phyloP scores from a whole-genome alignment of 2,113 vertebrate species.

The Lepus europaeus region DNA sequence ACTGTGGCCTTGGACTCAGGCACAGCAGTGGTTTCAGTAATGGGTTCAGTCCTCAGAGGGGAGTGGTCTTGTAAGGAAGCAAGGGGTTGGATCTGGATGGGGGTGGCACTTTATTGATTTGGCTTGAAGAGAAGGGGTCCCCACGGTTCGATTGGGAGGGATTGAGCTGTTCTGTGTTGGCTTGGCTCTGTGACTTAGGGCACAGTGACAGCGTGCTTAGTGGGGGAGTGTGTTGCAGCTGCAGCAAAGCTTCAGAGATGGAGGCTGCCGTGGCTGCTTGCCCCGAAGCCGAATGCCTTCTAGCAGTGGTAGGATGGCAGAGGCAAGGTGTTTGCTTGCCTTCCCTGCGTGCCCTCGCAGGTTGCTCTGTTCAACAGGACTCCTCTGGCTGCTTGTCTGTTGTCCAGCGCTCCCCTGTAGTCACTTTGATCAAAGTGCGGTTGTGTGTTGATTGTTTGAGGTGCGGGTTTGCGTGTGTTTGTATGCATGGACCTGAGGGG shows the following conservation, averaged over 20 bases:
- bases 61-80: not conserved
- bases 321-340: not conserved
- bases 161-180: not conserved
- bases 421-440: not conserved
- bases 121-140: not conserved
- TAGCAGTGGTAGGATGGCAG: not conserved
- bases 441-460: not conserved
- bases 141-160: not conserved
- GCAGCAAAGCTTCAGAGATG: not conserved
- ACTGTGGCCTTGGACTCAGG: not conserved
- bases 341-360: not conserved
- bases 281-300: not conserved
- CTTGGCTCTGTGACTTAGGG: not conserved
- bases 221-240: not conserved
- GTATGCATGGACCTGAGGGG: not conserved
- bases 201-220: not conserved
- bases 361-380: not conserved
- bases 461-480: not conserved
- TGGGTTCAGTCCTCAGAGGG: not conserved
- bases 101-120: not conserved
- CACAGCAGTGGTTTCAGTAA: not conserved
- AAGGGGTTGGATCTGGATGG: not conserved
- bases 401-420: not conserved
- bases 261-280: not conserved
- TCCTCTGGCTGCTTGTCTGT: not conserved